phyloP scores from a whole-genome alignment of 53 echinoderm and acorn worm species.

The Zoroaster sp. region DNA sequence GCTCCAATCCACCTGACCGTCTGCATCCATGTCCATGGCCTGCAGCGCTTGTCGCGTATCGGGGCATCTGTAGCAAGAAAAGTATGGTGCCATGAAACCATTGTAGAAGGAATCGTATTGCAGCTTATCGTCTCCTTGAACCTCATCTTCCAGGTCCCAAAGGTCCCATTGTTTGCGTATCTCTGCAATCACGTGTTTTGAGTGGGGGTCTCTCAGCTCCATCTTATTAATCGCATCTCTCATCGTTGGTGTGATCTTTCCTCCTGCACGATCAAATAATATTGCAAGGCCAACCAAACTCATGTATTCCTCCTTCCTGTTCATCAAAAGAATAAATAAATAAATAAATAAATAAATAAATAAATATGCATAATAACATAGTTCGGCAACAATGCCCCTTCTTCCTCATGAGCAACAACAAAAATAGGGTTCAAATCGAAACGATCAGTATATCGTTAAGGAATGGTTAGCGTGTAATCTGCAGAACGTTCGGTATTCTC shows the following conservation, averaged over 20 bases:
- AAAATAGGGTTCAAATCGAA: neutral
- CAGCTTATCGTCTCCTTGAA: constrained; percentile 27
- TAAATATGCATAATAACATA: neutral
- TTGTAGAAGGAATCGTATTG: constrained; percentile 45
- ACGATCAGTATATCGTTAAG: neutral
- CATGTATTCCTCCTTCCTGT: constrained; percentile 73
- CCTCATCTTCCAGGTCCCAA: constrained; percentile 37
- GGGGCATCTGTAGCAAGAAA: constrained; percentile 66
- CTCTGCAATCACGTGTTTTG: constrained; percentile 46
- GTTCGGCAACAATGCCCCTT: too few relatives aligned
- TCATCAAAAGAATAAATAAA: neutral
- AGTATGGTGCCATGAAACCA: constrained; percentile 72
- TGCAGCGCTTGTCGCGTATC: constrained; percentile 43
- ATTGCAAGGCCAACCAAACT: constrained; percentile 57
- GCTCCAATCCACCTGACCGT: constrained; percentile 42
- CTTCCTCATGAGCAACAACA: too few relatives aligned
- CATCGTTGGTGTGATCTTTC: constrained; percentile 46
- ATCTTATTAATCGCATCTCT: constrained; percentile 43
- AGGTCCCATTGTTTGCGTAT: constrained; percentile 36
- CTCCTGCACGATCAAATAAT: constrained; percentile 65
- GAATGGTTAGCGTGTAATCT: too few relatives aligned
- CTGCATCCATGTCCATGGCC: constrained; percentile 60
- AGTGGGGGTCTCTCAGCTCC: neutral
- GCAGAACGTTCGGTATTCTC: too few relatives aligned
- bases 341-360: neutral